Percentiles rank a stretch among this genome's conserved stretches.
Conservation (phyloP, 2,113 vertebrate species). For the Crotalus helleri region DNA sequence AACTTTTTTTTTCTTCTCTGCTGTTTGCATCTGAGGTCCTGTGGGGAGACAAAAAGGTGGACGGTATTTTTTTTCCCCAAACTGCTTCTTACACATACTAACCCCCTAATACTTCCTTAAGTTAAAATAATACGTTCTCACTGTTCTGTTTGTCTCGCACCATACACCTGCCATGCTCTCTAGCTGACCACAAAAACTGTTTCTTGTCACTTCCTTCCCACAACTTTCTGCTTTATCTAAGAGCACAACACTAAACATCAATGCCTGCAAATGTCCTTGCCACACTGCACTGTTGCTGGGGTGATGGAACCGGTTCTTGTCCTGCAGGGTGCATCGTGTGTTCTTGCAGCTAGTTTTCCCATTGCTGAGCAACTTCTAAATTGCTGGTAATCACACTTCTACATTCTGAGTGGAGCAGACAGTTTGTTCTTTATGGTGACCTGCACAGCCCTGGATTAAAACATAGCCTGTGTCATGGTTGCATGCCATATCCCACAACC, state of each 20-base stretch:
- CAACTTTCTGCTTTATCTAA: conserved; percentile 2
- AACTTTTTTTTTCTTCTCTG: conserved; percentile 45
- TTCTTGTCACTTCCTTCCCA: conserved; percentile 29
- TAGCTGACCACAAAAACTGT: conserved; percentile 23
- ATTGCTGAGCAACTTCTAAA: conserved; percentile 11
- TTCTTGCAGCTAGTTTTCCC: conserved; percentile 1
- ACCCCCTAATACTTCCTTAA: conserved; percentile 56
- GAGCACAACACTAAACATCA: conserved; percentile 27
- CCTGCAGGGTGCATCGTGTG: not conserved
- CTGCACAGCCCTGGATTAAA: conserved; percentile 11
- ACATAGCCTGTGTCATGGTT: not conserved
- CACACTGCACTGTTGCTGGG: conserved; percentile 1
- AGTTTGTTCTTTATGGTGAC: conserved; percentile 17
- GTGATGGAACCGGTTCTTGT: conserved; percentile 18
- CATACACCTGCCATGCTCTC: conserved; percentile 34
- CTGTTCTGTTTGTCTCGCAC: conserved; percentile 42
- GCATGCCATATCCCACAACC: not conserved
- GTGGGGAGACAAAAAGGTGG: conserved; percentile 56
- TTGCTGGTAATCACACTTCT: not conserved
- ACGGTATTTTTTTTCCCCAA: conserved; percentile 49
- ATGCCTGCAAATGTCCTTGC: not conserved
- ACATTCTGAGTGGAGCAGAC: not conserved
- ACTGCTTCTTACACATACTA: conserved; percentile 53
- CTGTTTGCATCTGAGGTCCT: conserved; percentile 51
- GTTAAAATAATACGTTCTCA: conserved; percentile 59